Percentiles rank a stretch among this genome's conserved stretches.
Conservation (phyloP, 2,797 vertebrate genomes). For the Poecilia velifera region DNA sequence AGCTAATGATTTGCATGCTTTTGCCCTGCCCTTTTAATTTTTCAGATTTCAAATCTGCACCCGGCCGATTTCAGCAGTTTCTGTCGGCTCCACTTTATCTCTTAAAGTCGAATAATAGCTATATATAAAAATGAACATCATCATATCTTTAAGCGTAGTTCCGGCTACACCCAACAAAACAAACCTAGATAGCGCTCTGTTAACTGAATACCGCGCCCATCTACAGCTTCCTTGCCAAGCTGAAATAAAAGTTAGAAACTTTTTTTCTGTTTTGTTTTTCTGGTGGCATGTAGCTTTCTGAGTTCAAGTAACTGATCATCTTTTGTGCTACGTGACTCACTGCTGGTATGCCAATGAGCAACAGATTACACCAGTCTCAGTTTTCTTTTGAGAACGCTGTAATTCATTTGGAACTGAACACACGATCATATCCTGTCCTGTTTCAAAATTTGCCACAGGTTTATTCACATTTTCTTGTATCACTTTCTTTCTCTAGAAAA, state of each 20-base stretch:
- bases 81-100: not conserved
- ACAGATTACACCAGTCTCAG: constrained; percentile 26
- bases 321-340: constrained; percentile 33
- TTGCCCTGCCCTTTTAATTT: not conserved
- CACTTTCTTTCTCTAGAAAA: not conserved
- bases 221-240: not conserved
- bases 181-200: not conserved
- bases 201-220: not conserved
- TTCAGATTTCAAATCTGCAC: not conserved
- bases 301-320: constrained; percentile 16
- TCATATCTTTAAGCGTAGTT: not conserved
- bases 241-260: constrained; percentile 16
- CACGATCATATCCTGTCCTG: not conserved
- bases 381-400: constrained; percentile 43
- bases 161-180: not conserved
- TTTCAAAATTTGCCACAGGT: not conserved
- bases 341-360: not conserved
- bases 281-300: not conserved
- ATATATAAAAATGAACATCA: not conserved
- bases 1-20: not conserved
- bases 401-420: constrained; percentile 2
- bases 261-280: not conserved
- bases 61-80: not conserved
- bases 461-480: not conserved
- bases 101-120: not conserved